Base-by-base conservation (phyloP, 2,888 invertebrate species). In the Bellardia bayeri region DNA sequence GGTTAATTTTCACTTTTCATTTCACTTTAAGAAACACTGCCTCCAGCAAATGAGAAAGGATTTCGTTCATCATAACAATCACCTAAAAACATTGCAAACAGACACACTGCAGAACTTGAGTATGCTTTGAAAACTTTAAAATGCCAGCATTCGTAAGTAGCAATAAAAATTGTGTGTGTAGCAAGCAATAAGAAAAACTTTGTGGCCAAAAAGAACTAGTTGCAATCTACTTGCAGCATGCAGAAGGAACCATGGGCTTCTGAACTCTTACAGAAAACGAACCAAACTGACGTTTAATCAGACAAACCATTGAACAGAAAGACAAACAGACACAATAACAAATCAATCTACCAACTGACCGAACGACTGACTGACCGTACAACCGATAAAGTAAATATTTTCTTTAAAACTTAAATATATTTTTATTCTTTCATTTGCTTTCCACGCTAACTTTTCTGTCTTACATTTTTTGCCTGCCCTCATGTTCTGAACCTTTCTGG, bases 21-120 rank as follows among this genome's bases (percentile, higher is more conserved):
- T 23, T 23, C n/a, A 30, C 42, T 54, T 56, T 69, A 14, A 23
- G 79, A 80, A 80, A 23, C 79, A 16, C 79, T 80, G 69, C 9
- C 40, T 30, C 14, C 9, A 16, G 11, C 0, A 14, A 61, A 37
- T 61, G 58, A 16, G 58, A 58, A 69, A 49, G 58, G 66, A 72
- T 66, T 66, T 64, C 14, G 54, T 54, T 71, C 64, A 40, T 83
- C 78, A 71, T 78, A 83, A 76, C 64, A 76, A 85, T 74, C 75
- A 69, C 13, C 75, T 45, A n/a, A 64, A 66, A 66, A 11, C 45
- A 11, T 1, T 33, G 6, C 42, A 33, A 4, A 37, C 37, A 3
- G 37, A 3, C 37, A 3, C 66, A 56, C 23, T 33, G 13, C 14
- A 54, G 16, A 33, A 14, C 49, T 69, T 58, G 14, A 14, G n/a